These are phyloP conservation scores for Bombus balteatus DNA, from an alignment of 1,140 invertebrate genomes.

Conservation along the genomic window DNA sequence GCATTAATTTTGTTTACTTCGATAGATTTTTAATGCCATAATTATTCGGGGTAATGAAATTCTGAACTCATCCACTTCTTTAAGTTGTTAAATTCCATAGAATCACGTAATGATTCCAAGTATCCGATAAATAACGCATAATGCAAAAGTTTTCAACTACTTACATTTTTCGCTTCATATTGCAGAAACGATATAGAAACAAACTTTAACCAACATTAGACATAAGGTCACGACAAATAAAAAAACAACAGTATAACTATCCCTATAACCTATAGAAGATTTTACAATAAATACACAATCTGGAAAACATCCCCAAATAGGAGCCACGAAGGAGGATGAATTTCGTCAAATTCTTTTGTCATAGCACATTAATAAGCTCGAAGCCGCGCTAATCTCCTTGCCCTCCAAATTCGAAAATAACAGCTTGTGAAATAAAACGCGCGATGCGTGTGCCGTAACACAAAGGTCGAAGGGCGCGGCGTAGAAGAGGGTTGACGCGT, in stretches of 20 bases:
- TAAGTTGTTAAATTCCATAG: too few species aligned
- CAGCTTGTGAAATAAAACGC: slow-evolving; percentile 52
- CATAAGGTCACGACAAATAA: too few species aligned
- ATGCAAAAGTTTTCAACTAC: neutral
- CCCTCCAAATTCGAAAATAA: slow-evolving; percentile 55
- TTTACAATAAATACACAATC: neutral
- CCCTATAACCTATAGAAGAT: too few species aligned
- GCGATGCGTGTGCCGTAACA: slow-evolving; percentile 55
- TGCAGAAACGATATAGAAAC: too few species aligned
- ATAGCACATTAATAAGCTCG: slow-evolving; percentile 2
- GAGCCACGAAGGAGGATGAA: neutral
- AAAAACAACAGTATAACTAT: too few species aligned
- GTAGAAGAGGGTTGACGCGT: slow-evolving; percentile 58
- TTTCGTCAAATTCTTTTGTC: neutral
- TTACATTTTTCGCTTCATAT: neutral
- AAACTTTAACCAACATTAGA: too few species aligned
- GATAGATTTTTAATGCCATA: too few species aligned
- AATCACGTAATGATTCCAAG: too few species aligned
- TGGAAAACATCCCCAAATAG: neutral
- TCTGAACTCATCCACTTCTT: too few species aligned
- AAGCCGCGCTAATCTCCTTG: slow-evolving; percentile 44
- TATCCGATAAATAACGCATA: neutral
- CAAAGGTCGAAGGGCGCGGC: slow-evolving; percentile 59
- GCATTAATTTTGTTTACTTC: too few species aligned
- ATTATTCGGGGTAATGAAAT: too few species aligned